These are phyloP conservation scores for Pteromalus puparum DNA, from an alignment of 1,140 invertebrate species.

Conservation along the genomic window DNA sequence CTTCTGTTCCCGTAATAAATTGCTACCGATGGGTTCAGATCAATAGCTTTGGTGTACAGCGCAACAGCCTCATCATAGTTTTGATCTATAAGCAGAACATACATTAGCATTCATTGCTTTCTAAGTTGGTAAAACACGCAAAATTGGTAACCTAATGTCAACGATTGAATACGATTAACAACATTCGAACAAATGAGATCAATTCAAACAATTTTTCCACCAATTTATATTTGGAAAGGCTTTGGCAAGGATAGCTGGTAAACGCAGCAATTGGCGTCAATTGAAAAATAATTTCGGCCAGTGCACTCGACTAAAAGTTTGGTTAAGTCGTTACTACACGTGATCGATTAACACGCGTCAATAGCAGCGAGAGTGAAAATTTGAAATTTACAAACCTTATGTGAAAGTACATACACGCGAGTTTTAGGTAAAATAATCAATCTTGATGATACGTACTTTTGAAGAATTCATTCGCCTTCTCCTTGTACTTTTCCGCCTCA, in stretches of 20 bases:
- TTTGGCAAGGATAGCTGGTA: not conserved
- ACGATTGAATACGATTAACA: not conserved
- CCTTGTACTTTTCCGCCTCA: slow-evolving; percentile 86
- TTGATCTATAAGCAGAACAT: slow-evolving; percentile 83
- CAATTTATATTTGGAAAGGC: not conserved
- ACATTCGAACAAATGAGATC: not conserved
- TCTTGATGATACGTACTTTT: slow-evolving; percentile 82
- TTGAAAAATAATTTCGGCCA: slow-evolving; percentile 55
- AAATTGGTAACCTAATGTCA: slow-evolving; percentile 8
- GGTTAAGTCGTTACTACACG: slow-evolving; percentile 64
- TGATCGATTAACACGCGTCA: slow-evolving; percentile 55
- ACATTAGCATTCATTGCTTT: slow-evolving; percentile 4
- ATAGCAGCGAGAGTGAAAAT: not conserved
- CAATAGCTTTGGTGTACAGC: slow-evolving; percentile 94
- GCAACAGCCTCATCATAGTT: slow-evolving; percentile 92
- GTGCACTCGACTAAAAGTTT: slow-evolving; percentile 58
- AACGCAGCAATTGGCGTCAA: slow-evolving; percentile 38
- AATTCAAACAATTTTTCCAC: not conserved
- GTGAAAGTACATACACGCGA: not conserved
- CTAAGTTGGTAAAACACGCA: not conserved
- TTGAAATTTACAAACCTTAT: slow-evolving; percentile 26
- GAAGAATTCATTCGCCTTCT: slow-evolving; percentile 89
- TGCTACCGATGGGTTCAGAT: slow-evolving; percentile 87
- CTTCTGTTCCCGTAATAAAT: slow-evolving; percentile 96
- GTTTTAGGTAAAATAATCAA: slow-evolving; percentile 3